These are phyloP conservation scores for Albula glossodonta DNA, from an alignment of 2,113 vertebrate genomes.

Conservation along the genomic window DNA sequence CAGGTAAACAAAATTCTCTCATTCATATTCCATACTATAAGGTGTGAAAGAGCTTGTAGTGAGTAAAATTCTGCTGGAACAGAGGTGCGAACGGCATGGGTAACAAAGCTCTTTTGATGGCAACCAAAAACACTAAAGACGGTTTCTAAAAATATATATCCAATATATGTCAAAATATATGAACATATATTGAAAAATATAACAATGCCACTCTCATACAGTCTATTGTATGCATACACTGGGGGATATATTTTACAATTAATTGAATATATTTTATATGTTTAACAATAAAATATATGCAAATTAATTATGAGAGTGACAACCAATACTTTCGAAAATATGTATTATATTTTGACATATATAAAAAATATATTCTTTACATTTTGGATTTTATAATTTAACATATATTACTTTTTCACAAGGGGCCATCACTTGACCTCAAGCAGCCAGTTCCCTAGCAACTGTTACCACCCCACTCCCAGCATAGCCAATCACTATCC, in stretches of 20 bases:
- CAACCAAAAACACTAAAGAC: slow-evolving; percentile 26
- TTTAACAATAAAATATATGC: not conserved
- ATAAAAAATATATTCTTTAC: not conserved
- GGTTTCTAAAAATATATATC: not conserved
- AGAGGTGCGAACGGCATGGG: not conserved
- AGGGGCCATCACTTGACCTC: not conserved
- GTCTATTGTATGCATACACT: not conserved
- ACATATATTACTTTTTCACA: not conserved
- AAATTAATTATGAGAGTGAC: not conserved
- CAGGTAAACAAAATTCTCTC: slow-evolving; percentile 51
- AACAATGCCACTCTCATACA: not conserved
- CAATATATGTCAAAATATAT: not conserved
- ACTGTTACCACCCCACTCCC: not conserved
- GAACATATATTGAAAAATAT: not conserved
- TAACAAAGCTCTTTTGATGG: slow-evolving; percentile 37
- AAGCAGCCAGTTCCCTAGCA: not conserved
- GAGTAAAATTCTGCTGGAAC: not conserved
- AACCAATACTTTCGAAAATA: not conserved
- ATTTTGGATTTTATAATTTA: not conserved
- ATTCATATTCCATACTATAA: not conserved
- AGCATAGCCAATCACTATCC: not conserved
- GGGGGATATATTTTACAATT: not conserved
- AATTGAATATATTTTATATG: not conserved
- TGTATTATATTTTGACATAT: not conserved
- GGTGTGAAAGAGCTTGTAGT: not conserved